These are phyloP conservation scores for Oriolus oriolus DNA, from an alignment of 2,113 vertebrate species.

Conservation along the genomic window DNA sequence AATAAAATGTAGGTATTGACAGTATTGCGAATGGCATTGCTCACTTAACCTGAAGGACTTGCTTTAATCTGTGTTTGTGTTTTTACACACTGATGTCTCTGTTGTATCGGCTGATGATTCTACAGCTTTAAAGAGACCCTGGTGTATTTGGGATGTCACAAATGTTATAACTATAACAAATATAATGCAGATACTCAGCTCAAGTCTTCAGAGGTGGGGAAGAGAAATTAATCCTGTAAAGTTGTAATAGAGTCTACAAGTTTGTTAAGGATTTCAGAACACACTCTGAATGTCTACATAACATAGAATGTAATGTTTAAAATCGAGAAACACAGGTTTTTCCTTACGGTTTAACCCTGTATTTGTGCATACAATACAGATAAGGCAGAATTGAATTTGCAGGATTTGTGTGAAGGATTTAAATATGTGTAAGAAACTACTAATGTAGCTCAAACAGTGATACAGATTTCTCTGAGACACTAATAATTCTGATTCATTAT, in stretches of 20 bases:
- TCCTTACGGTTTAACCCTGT: background rate
- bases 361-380: background rate
- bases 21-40: background rate
- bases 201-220: background rate
- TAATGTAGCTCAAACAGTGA: accelerated
- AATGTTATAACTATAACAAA: background rate
- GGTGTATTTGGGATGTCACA: background rate
- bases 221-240: background rate
- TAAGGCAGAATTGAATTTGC: background rate
- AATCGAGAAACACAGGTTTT: background rate
- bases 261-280: background rate
- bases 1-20: background rate
- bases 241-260: background rate
- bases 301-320: background rate
- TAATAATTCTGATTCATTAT: background rate
- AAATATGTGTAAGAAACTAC: background rate
- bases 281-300: background rate
- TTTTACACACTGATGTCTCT: background rate
- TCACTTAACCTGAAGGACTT: background rate
- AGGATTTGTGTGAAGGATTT: background rate
- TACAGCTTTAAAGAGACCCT: background rate
- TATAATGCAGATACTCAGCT: background rate
- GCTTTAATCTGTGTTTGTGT: background rate
- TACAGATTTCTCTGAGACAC: background rate
- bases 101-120: background rate